Evolutionary conservation across 2,113 vertebrate species (phyloP).

Genomic region (Brachypodius melanocephalos): DNA sequence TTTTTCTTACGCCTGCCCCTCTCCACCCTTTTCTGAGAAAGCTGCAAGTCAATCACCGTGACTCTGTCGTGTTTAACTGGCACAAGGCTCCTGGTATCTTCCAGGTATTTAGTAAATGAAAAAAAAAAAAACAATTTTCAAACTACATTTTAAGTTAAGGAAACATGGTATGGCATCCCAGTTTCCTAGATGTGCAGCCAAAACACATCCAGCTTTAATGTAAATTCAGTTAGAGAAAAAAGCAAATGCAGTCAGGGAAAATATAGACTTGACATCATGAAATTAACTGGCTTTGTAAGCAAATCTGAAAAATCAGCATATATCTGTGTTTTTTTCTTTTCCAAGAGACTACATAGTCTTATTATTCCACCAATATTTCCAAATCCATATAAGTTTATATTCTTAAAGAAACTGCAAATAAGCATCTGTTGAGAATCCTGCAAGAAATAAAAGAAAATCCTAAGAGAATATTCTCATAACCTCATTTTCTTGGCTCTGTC

Average conservation of each 20-base stretch:
- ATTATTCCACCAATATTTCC: background rate
- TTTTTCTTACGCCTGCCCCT: rapidly evolving
- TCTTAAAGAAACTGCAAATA: background rate
- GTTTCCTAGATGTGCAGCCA: slow-evolving; percentile 16
- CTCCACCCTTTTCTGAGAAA: background rate
- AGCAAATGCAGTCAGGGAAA: background rate
- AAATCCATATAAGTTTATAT: background rate
- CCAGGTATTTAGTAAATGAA: background rate
- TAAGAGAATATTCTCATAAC: background rate
- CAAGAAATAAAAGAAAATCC: background rate
- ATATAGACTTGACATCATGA: background rate
- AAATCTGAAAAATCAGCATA: background rate
- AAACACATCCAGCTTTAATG: slow-evolving; percentile 23
- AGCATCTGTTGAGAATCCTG: background rate
- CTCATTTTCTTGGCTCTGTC: background rate
- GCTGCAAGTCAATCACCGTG: background rate
- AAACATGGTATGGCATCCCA: background rate
- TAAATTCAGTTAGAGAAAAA: background rate
- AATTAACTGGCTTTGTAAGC: background rate
- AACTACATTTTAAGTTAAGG: background rate
- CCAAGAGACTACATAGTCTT: background rate
- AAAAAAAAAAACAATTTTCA: background rate
- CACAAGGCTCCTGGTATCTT: background rate
- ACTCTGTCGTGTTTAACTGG: background rate
- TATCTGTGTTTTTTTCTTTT: background rate